Percentiles rank a stretch among this genome's conserved stretches.
phyloP scores from a whole-genome alignment of 35 echinoderm and acorn worm genomes.

The Lytechinus variegatus region DNA sequence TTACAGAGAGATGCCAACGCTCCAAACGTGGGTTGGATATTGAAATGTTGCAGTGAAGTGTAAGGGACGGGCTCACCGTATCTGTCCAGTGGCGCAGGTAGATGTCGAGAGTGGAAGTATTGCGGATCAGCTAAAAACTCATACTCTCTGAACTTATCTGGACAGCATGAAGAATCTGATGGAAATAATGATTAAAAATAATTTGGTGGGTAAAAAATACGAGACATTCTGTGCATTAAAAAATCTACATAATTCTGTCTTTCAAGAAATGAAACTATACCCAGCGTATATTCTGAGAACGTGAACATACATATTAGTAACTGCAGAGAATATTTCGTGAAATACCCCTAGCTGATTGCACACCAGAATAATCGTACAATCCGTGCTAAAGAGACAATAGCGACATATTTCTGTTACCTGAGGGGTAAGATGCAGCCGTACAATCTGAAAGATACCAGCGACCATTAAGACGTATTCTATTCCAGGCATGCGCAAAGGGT shows the following conservation, averaged over 20 bases:
- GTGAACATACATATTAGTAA: too few species aligned
- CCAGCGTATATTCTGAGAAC: too few species aligned
- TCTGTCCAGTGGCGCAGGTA: constrained; percentile 15
- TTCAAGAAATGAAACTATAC: too few species aligned
- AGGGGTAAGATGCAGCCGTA: background rate
- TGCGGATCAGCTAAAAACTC: constrained; percentile 42
- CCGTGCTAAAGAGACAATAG: background rate
- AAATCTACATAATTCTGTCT: too few species aligned
- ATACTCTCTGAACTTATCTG: constrained; percentile 32
- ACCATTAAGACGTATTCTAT: background rate
- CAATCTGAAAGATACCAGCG: constrained; percentile 30
- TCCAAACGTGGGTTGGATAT: background rate
- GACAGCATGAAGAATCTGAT: constrained; percentile 2
- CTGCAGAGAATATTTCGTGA: too few species aligned
- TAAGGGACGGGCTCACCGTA: constrained; percentile 21
- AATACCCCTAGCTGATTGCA: too few species aligned
- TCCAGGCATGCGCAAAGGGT: constrained; percentile 25
- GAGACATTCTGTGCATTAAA: too few species aligned
- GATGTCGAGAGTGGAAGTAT: constrained; percentile 23
- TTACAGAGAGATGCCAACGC: constrained; percentile 6
- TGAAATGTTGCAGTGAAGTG: background rate
- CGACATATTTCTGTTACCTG: background rate
- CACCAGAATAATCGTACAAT: too few species aligned
- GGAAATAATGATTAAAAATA: background rate
- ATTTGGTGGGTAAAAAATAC: too few species aligned